Evolutionary conservation across 2,888 invertebrate species (phyloP), one percentile per base, ranked within the genome.

Genomic region (Amaurobius ferox): DNA sequence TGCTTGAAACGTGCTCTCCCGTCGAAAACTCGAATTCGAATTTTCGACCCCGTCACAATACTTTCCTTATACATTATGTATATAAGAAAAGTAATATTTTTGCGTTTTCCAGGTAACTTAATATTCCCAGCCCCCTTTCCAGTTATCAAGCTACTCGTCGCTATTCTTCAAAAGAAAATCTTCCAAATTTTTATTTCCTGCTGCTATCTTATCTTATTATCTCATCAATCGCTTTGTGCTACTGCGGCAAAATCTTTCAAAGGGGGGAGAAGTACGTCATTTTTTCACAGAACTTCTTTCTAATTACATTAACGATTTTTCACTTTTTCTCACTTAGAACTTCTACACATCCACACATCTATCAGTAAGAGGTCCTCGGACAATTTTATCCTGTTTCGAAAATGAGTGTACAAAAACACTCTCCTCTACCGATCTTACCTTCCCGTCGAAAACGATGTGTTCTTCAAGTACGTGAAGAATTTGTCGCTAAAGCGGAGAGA

Each of bases 401-500:
- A 11, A 2, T 2, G 13, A 44, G 44, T 2, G 44, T 16, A 16
- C 5, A 35, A 35, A 35, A 7, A 35, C 35, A 35, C 35, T 7
- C 35, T 7, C 35, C 35, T 6, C 35, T 35, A 6, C 11, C 35
- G 11, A 35, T 35, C 35, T 11, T 11, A 11, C 5, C 35, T 35
- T 13, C 44, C n/a, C 44, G 5, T 23, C 23, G 23, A 11, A 16
- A 44, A 55, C 55, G 19, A 55, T 23, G 7, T 6, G 23, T 23
- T n/a, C 19, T 6, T 5, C 23, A 55, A 23, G 23, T 55, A 23
- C 55, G 55, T 23, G 3, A 23, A 55, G 55, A 55, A 55, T 55
- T n/a, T 55, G 55, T 55, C 55, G 55, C 55, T 55, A 55, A 55
- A 55, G 23, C 55, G 55, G 23, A 55, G 55, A 55, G 23, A 55